phyloP scores from a whole-genome alignment of 2,888 invertebrate genomes.

The Andrena bicolor region DNA sequence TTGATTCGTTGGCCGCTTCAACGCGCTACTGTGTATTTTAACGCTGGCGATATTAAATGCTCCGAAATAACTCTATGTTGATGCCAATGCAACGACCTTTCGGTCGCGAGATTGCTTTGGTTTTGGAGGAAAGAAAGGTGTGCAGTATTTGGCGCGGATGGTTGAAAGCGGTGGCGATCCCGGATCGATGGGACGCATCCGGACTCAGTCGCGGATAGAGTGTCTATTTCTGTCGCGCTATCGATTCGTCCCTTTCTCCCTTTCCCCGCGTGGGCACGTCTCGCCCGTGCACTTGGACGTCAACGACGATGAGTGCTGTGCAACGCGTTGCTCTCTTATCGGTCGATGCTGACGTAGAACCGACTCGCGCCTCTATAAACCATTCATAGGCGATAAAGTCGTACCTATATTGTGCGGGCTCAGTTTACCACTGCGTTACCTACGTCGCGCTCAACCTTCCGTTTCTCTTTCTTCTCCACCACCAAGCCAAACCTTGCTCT shows the following conservation, averaged over 20 bases:
- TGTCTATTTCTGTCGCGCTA: conserved; percentile 57
- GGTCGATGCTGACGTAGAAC: conserved; percentile 73
- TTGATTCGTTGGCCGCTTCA: conserved; percentile 32
- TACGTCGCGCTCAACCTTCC: not conserved
- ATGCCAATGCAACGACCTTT: not conserved
- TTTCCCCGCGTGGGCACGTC: conserved; percentile 49
- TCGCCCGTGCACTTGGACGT: conserved; percentile 71
- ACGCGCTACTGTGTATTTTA: not conserved
- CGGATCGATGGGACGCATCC: conserved; percentile 54
- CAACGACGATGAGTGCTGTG: conserved; percentile 64
- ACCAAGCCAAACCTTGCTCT: not conserved
- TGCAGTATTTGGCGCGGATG: not conserved
- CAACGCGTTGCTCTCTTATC: conserved; percentile 66
- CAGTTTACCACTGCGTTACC: conserved; percentile 60
- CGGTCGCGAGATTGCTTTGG: not conserved
- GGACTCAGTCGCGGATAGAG: conserved; percentile 36
- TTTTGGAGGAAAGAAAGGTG: not conserved
- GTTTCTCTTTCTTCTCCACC: too few species aligned
- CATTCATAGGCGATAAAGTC: conserved; percentile 74
- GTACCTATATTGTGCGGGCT: conserved; percentile 47
- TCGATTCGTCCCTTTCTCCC: conserved; percentile 60
- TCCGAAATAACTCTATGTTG: not conserved
- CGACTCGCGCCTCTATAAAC: conserved; percentile 60
- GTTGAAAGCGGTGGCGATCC: conserved; percentile 3
- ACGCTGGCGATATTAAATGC: not conserved